Conservation (phyloP, 2,888 invertebrate genomes). For the Campaea margaritaria region DNA sequence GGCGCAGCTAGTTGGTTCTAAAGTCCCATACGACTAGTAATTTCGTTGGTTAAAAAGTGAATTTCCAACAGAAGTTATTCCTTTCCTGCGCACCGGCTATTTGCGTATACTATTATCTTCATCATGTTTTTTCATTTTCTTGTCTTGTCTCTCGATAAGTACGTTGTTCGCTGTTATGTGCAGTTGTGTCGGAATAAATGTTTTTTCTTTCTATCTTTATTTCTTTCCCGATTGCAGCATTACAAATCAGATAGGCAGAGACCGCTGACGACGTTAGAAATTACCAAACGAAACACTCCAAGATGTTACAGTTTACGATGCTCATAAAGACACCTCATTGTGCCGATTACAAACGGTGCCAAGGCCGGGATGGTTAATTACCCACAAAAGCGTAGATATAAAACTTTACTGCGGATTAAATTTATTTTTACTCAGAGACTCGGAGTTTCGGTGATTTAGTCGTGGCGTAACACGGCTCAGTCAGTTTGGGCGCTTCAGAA, state of each 20-base stretch:
- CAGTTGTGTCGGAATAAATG: too few relatives aligned
- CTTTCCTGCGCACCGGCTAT: too few relatives aligned
- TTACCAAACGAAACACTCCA: conserved; percentile 31
- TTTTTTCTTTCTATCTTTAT: too few relatives aligned
- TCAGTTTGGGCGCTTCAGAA: conserved; percentile 12
- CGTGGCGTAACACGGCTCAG: conserved; percentile 16
- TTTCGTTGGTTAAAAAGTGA: too few relatives aligned
- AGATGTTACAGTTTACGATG: conserved; percentile 35
- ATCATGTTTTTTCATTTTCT: too few relatives aligned
- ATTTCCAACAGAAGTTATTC: too few relatives aligned
- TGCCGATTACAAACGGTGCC: conserved; percentile 41
- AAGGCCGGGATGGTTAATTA: conserved; percentile 51
- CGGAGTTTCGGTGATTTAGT: conserved; percentile 22
- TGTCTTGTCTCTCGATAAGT: too few relatives aligned
- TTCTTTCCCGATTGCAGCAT: too few relatives aligned
- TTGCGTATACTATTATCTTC: too few relatives aligned
- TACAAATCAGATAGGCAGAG: not conserved
- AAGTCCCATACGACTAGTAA: too few relatives aligned
- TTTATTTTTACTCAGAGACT: conserved; percentile 49
- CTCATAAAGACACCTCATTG: conserved; percentile 39
- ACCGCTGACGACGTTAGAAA: conserved; percentile 23
- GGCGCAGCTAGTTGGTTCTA: too few relatives aligned
- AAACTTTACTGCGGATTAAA: conserved; percentile 57
- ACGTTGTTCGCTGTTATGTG: too few relatives aligned
- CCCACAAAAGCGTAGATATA: conserved; percentile 48